Conservation (phyloP, 2,113 vertebrate species). For the Varanus komodoensis region DNA sequence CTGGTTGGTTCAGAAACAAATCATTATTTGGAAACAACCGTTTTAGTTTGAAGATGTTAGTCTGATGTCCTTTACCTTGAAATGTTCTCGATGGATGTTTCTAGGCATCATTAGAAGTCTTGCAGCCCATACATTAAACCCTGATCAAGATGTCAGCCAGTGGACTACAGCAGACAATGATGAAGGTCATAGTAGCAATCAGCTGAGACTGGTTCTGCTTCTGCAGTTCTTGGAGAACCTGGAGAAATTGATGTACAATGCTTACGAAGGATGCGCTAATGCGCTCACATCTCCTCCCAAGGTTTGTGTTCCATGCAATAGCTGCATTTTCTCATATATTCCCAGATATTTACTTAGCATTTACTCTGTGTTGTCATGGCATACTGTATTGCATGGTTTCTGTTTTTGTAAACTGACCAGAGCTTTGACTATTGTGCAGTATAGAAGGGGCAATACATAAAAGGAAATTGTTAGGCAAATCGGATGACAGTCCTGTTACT, state of each 20-base stretch:
- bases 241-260: slow-evolving; percentile 99
- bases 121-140: slow-evolving; percentile 93
- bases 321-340: not conserved
- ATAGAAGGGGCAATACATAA: too few relatives aligned
- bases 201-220: slow-evolving; percentile 92
- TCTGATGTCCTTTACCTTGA: not conserved
- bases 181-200: slow-evolving; percentile 94
- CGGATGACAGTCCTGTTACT: too few relatives aligned
- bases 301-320: slow-evolving; percentile 77
- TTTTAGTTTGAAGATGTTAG: not conserved
- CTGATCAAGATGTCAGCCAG: slow-evolving; percentile 92
- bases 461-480: too few relatives aligned
- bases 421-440: too few relatives aligned
- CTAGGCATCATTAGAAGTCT: slow-evolving; percentile 96
- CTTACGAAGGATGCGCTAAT: slow-evolving; percentile 96
- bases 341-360: too few relatives aligned
- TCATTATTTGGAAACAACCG: not conserved
- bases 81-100: slow-evolving; percentile 48
- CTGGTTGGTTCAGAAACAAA: not conserved
- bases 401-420: too few relatives aligned
- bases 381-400: too few relatives aligned
- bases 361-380: too few relatives aligned
- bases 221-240: slow-evolving; percentile 96
- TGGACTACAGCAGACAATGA: slow-evolving; percentile 94
- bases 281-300: slow-evolving; percentile 96